phyloP scores from a whole-genome alignment of 2,113 vertebrate species.

The Tor tambroides region DNA sequence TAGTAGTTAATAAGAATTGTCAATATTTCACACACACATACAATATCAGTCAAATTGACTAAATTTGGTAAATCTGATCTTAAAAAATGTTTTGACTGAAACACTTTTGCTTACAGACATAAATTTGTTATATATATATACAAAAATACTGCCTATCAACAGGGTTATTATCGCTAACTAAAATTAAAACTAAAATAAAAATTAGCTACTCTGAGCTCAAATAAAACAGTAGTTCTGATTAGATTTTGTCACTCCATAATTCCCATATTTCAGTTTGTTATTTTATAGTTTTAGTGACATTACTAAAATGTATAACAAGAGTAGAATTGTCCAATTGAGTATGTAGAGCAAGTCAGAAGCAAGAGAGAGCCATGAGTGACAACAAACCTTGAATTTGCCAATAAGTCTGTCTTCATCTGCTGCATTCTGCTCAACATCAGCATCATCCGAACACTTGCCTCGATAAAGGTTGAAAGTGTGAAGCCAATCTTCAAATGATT shows the following conservation, averaged over 20 bases:
- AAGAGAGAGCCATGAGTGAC: neutral
- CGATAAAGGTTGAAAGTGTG: conserved; percentile 95
- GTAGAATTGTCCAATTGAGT: neutral
- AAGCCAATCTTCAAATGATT: conserved; percentile 95
- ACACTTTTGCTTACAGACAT: too few relatives aligned
- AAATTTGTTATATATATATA: too few relatives aligned
- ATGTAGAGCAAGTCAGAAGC: neutral
- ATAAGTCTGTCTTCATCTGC: conserved; percentile 91
- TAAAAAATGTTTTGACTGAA: too few relatives aligned
- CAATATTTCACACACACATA: too few relatives aligned
- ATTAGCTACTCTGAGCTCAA: neutral
- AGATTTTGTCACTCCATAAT: neutral
- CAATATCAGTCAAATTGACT: too few relatives aligned
- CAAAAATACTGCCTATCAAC: too few relatives aligned
- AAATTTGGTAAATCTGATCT: too few relatives aligned
- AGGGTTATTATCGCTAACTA: too few relatives aligned
- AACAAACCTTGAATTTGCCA: conserved; percentile 90
- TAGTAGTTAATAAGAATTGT: too few relatives aligned
- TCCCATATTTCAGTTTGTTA: neutral
- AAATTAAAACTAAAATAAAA: too few relatives aligned
- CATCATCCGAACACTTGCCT: conserved; percentile 85
- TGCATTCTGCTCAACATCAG: conserved; percentile 82
- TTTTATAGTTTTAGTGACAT: neutral
- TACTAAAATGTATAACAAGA: neutral
- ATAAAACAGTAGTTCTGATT: neutral